Percentiles rank a stretch among this genome's conserved stretches.
These are phyloP conservation scores for Teleogryllus oceanicus DNA, from an alignment of 2,888 invertebrate genomes.

Conservation along the genomic window DNA sequence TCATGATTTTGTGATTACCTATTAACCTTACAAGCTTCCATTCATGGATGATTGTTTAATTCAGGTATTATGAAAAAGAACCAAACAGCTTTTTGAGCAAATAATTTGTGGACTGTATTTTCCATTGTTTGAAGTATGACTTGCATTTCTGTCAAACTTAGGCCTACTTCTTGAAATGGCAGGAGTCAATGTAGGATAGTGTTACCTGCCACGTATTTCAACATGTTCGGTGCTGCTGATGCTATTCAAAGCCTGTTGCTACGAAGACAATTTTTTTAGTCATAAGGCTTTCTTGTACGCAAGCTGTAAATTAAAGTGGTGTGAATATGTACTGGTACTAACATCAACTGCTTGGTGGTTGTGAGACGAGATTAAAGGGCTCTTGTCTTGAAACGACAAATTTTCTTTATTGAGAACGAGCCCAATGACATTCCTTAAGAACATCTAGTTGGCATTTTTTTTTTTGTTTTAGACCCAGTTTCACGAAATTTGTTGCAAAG, in stretches of 20 bases:
- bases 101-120: constrained; percentile 3
- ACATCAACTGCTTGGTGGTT: constrained; percentile 29
- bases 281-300: not conserved
- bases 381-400: constrained; percentile 12
- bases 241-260: not conserved
- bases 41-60: not conserved
- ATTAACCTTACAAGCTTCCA: constrained; percentile 18
- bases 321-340: constrained; percentile 1
- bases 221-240: not conserved
- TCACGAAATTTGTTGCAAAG: no score
- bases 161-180: not conserved
- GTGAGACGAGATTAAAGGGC: constrained; percentile 30
- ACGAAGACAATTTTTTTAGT: not conserved
- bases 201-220: not conserved
- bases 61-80: no score
- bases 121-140: not conserved
- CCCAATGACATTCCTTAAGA: not conserved
- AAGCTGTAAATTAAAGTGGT: constrained; percentile 18
- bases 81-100: not conserved
- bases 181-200: not conserved
- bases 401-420: constrained; percentile 4
- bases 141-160: not conserved
- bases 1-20: constrained; percentile 11
- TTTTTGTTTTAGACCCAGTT: no score
- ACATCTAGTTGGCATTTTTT: not conserved